Percentiles rank a stretch among this genome's conserved stretches.
phyloP scores from a whole-genome alignment of 1,140 invertebrate genomes.

The Holcopasites calliopsidis region DNA sequence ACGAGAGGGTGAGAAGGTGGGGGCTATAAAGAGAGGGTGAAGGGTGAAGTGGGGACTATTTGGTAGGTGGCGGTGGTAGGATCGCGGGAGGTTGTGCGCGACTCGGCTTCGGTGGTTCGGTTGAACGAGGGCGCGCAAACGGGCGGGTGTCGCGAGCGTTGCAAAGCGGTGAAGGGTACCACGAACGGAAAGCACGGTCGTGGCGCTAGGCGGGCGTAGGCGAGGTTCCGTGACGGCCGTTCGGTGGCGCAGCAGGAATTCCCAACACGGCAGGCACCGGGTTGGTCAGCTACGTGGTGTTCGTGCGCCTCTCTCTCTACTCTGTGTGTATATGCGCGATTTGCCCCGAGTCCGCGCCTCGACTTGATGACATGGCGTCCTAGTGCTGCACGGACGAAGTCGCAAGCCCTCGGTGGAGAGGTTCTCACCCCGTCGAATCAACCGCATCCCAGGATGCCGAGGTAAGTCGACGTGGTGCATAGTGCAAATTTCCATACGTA shows the following conservation, averaged over 20 bases:
- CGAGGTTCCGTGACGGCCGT: constrained; percentile 73
- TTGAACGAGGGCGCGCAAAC: constrained; percentile 72
- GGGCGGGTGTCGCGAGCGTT: constrained; percentile 55
- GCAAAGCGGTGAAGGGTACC: constrained; percentile 67
- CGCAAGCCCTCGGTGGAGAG: constrained; percentile 62
- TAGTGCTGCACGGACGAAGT: constrained; percentile 70
- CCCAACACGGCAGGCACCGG: constrained; percentile 57
- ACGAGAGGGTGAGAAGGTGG: constrained; percentile 51
- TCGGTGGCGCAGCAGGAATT: constrained; percentile 74
- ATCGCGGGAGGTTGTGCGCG: constrained; percentile 56
- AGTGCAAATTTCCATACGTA: constrained; percentile 16
- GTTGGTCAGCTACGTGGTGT: constrained; percentile 56
- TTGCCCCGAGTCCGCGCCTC: constrained; percentile 65
- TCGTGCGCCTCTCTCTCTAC: constrained; percentile 49
- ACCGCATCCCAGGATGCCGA: constrained; percentile 65
- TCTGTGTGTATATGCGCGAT: constrained; percentile 58
- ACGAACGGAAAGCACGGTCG: constrained; percentile 65
- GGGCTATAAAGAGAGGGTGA: constrained; percentile 50
- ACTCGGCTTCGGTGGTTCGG: constrained; percentile 61
- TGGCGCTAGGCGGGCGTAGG: constrained; percentile 72
- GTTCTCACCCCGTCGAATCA: constrained; percentile 51
- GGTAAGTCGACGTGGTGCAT: constrained; percentile 66
- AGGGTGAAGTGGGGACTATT: constrained; percentile 55
- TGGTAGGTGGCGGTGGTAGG: constrained; percentile 55
- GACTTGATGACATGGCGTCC: constrained; percentile 79